Evolutionary conservation across 2,888 invertebrate genomes (phyloP).

Genomic region (Dendrolimus houi): DNA sequence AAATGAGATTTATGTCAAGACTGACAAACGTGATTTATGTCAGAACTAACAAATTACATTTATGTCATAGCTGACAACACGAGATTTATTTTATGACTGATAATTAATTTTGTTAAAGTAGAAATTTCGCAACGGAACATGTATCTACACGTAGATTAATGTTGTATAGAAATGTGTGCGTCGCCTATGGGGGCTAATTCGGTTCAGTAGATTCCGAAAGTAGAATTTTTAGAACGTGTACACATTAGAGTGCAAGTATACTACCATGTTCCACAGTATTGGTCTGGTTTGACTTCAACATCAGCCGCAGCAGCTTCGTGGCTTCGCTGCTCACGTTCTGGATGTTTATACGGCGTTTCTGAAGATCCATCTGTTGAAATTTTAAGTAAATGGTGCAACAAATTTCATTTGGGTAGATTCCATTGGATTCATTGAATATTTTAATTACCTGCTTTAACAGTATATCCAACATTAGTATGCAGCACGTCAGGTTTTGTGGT

Average conservation of each 20-base stretch:
- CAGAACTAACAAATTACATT: too few relatives aligned
- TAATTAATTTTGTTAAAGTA: too few relatives aligned
- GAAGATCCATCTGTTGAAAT: conserved; percentile 50
- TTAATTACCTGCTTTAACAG: conserved; percentile 90
- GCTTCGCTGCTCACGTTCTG: conserved; percentile 65
- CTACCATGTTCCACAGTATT: conserved; percentile 63
- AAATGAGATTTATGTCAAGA: too few relatives aligned
- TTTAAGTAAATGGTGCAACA: too few relatives aligned
- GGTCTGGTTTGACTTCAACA: conserved; percentile 61
- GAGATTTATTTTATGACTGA: too few relatives aligned
- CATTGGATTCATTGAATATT: not conserved
- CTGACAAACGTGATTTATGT: too few relatives aligned
- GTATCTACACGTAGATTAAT: not conserved
- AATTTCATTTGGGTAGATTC: not conserved
- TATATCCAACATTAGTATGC: conserved; percentile 97
- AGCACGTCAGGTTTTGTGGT: conserved; percentile 93
- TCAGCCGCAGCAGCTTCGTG: conserved; percentile 54
- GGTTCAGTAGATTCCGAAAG: too few relatives aligned
- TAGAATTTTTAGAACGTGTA: not conserved
- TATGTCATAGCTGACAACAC: too few relatives aligned
- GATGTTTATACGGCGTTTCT: conserved; percentile 54
- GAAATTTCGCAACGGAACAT: too few relatives aligned
- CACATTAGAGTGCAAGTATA: conserved; percentile 4
- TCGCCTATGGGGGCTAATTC: conserved; percentile 13
- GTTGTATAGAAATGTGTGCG: conserved; percentile 21